phyloP scores from a whole-genome alignment of 2,888 invertebrate genomes.

The Sarcophaga variegata region DNA sequence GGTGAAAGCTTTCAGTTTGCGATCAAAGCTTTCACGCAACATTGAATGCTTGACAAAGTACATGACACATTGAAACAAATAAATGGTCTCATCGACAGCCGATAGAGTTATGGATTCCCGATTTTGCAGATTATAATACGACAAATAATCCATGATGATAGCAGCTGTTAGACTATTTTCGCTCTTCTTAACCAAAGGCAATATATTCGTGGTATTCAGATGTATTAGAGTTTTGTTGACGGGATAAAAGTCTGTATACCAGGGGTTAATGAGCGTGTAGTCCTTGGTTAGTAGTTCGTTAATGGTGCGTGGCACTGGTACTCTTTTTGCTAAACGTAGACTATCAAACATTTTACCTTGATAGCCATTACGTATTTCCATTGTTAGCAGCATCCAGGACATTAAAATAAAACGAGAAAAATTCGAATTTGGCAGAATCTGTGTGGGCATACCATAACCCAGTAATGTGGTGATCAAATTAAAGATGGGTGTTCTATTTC shows the following conservation, averaged over 20 bases:
- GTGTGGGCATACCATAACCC: conserved; percentile 73
- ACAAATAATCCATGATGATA: conserved; percentile 72
- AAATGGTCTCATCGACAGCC: conserved; percentile 74
- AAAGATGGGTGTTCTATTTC: conserved; percentile 69
- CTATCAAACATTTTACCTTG: conserved; percentile 77
- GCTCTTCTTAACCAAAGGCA: background rate
- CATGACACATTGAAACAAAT: conserved; percentile 74
- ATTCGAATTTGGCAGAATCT: conserved; percentile 68
- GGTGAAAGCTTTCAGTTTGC: conserved; percentile 73
- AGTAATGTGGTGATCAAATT: conserved; percentile 71
- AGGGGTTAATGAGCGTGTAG: conserved; percentile 71
- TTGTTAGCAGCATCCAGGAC: conserved; percentile 74
- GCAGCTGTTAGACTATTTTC: conserved; percentile 67
- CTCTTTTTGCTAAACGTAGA: conserved; percentile 71
- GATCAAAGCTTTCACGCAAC: conserved; percentile 71
- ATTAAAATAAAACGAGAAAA: conserved; percentile 74
- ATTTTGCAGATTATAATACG: conserved; percentile 71
- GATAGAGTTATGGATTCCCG: conserved; percentile 71
- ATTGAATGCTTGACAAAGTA: conserved; percentile 74
- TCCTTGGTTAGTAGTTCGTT: conserved; percentile 69
- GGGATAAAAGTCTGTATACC: conserved; percentile 73
- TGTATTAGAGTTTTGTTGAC: conserved; percentile 65
- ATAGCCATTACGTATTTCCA: conserved; percentile 77
- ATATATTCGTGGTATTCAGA: conserved; percentile 1
- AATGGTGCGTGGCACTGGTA: conserved; percentile 71